Base-by-base conservation (phyloP, 2,888 invertebrate genomes). In the Leptarthrus brevirostris region DNA sequence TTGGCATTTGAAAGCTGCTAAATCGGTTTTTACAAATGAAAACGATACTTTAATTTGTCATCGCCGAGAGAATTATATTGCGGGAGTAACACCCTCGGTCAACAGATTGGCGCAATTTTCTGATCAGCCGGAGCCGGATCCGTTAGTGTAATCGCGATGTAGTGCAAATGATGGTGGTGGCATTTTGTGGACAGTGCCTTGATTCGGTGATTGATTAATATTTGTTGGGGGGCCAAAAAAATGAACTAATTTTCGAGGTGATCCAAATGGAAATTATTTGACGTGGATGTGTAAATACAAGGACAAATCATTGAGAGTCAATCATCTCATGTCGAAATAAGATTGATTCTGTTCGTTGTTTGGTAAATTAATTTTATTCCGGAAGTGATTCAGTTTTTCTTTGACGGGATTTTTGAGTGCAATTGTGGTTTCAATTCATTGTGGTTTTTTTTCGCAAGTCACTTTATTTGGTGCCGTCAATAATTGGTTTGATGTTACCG, bases 31-130 rank as follows among this genome's bases (percentile, higher is more conserved):
- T 26, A 47, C 44, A 24, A 64, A 44, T 24, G 26, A 26, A 24
- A 64, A 44, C 47, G 26, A 26, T 20, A 14, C 47, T 47, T 64
- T 64, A 64, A 64, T 64, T 64, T 64, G 44, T 44, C 44, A 44
- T 64, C 64, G 36, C 36, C 18, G 58, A 58, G 40, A 12, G 58
- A 64, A 64, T 64, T 64, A 47, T 64, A 44, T 24, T 18, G 64
- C 64, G 64, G 64, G 26, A 40, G 36, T 64, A 44, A n/a, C 64
- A 64, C 40, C 64, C 44, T 40, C 64, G 8, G 24, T 1, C 14
- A 36, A 36, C 12, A 36, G 26, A 58, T 20, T 58, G 58, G 58
- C 40, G 20, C 40, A 58, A 58, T 36, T 58, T 58, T 24, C 44
- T 47, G 64, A 64, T 64, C 64, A n/a, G 22, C n/a, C 44, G 16